Evolutionary conservation across 2,888 invertebrate genomes (phyloP), one percentile per base, ranked within the genome.

Genomic region (Ypsolopha scabrella): DNA sequence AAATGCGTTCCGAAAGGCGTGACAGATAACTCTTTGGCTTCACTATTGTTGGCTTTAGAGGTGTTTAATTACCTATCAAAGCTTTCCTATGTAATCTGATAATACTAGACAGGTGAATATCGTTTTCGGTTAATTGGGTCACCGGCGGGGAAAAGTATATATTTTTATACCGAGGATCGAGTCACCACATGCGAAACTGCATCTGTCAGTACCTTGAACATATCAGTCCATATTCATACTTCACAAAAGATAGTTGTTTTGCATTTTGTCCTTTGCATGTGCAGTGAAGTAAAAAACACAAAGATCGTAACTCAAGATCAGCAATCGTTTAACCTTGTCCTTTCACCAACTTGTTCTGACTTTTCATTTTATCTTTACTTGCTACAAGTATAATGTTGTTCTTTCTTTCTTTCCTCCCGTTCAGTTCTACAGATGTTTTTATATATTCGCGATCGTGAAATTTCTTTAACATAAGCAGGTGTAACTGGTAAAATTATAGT

Each of bases 1-100:
- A 53, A 44, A 52, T 51, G 50, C 51, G 50, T 51, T 51, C 53
- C 38, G 50, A 53, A 53, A 53, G 52, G 47, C 47, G 47, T 48
- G 37, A 37, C 11, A 35, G 24, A 43, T 35, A 48, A 48, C 47
- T 48, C 47, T 48, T 48, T 48, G 47, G 47, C 47, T 48, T 48
- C 47, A 24, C 11, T 37, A 37, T 48, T 48, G 36, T 13, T 48
- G 34, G 45, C 10, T 35, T 34, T 37, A n/a, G 4, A 34, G 37
- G 47, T 47, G 36, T 33, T 37, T 48, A 11, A 14, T 46, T 48
- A 48, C 35, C 36, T 37, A 13, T 24, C 7, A n/a, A 46, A 7
- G 41, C 41, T n/a, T 9, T 43, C 4, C 24, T 24, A 24, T 24
- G 24, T 24, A 3, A 24, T 24, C 24, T 24, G 24, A 24, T 24